A percentile compares a stretch with the other conserved stretches of the same genome.
These are phyloP conservation scores for Ramazzottius varieornatus DNA, from an alignment of 2,888 invertebrate species.

Conservation along the genomic window DNA sequence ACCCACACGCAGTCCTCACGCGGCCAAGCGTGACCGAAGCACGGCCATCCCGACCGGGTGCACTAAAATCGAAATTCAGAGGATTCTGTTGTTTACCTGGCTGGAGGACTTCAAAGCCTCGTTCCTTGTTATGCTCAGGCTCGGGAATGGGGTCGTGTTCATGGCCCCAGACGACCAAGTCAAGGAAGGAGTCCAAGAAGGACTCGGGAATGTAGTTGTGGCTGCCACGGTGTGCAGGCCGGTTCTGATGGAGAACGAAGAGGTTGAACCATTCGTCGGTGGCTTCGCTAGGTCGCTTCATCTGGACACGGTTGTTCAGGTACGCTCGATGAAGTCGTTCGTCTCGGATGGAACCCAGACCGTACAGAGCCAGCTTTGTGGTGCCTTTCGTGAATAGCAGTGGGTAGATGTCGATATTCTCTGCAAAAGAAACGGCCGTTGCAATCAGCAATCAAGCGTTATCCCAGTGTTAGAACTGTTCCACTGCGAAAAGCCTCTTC, in stretches of 20 bases:
- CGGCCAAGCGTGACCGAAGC: no score
- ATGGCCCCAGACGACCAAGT: constrained; percentile 89
- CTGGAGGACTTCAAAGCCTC: background rate
- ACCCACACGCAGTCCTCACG: no score
- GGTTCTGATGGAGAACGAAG: constrained; percentile 74
- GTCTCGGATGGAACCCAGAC: constrained; percentile 75
- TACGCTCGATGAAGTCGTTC: constrained; percentile 44
- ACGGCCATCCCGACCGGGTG: no score
- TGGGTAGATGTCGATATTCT: constrained; percentile 43
- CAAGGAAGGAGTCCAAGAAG: constrained; percentile 50
- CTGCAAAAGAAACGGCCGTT: constrained; percentile 25
- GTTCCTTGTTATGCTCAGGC: background rate
- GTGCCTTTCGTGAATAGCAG: constrained; percentile 54
- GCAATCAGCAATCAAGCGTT: no score
- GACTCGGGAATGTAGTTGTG: constrained; percentile 53
- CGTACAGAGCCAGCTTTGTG: constrained; percentile 63
- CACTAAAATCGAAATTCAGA: no score
- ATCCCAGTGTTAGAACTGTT: no score
- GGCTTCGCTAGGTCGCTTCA: constrained; percentile 38
- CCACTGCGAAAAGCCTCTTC: no score
- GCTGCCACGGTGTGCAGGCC: constrained; percentile 39
- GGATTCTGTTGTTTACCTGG: no score
- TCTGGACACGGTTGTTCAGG: constrained; percentile 25
- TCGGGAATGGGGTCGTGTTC: constrained; percentile 44
- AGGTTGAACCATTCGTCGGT: constrained; percentile 60